Conservation (phyloP, 53 echinoderm and acorn worm genomes). For the Echinometra lucunter region DNA sequence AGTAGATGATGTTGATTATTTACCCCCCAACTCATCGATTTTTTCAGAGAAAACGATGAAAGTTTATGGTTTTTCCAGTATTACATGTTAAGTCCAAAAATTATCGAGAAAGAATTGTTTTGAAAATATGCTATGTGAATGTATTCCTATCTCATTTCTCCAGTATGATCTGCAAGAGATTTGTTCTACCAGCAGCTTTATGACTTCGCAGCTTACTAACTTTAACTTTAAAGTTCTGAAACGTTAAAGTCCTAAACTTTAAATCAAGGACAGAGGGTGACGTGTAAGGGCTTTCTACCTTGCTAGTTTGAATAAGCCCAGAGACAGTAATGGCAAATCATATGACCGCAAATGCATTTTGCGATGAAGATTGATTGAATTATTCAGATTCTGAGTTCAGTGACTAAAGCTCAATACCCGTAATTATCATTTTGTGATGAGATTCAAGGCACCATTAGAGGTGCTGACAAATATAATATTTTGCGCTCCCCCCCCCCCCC, state of each 20-base stretch:
- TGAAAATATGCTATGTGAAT: not conserved
- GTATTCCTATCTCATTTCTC: not conserved
- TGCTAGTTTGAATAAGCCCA: not conserved
- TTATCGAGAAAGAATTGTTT: not conserved
- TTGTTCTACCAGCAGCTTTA: not conserved
- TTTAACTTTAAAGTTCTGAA: too few species aligned
- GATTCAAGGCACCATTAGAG: not conserved
- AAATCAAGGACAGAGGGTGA: not conserved
- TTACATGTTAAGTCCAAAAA: not conserved
- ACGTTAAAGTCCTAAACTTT: not conserved
- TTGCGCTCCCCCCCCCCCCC: too few species aligned
- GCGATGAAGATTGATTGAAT: not conserved
- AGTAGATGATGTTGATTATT: not conserved
- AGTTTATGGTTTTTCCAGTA: not conserved
- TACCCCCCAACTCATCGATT: not conserved
- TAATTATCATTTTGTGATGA: not conserved
- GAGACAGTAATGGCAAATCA: not conserved
- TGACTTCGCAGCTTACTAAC: not conserved
- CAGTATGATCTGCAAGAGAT: not conserved
- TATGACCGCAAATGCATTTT: not conserved
- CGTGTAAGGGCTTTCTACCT: not conserved
- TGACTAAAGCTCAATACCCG: not conserved
- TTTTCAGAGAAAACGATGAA: not conserved
- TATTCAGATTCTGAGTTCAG: not conserved
- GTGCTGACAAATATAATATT: too few species aligned